Evolutionary conservation across 2,888 invertebrate species (phyloP).

Genomic region (Pristionchus mayeri): DNA sequence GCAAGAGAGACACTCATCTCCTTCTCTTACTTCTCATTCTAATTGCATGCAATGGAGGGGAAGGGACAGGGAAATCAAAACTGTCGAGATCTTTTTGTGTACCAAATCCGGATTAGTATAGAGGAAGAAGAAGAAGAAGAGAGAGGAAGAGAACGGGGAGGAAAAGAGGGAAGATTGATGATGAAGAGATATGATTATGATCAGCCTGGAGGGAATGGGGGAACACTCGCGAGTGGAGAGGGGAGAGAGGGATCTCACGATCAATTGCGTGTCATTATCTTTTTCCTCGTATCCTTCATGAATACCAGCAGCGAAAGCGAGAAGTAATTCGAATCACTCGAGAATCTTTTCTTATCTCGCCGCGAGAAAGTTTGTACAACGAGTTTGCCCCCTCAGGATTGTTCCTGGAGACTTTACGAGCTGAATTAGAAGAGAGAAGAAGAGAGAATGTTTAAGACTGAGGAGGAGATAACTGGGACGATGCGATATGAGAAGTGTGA

Average conservation of each 20-base stretch:
- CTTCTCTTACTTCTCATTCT: not conserved
- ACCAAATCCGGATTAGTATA: conserved; percentile 24
- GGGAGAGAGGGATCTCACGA: not conserved
- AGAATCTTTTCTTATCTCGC: not conserved
- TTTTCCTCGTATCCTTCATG: conserved; percentile 14
- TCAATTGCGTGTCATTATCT: conserved; percentile 16
- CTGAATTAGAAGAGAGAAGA: not conserved
- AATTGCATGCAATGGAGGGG: not conserved
- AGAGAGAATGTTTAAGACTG: too few relatives aligned
- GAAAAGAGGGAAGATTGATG: conserved; percentile 23
- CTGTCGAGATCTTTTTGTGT: conserved; percentile 19
- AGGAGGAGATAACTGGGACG: conserved; percentile 30
- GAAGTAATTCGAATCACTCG: not conserved
- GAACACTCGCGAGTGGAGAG: too few relatives aligned
- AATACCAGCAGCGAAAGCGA: conserved; percentile 18
- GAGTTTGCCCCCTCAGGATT: conserved; percentile 23
- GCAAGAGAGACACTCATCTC: not conserved
- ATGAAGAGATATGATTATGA: conserved; percentile 32
- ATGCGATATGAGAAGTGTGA: not conserved
- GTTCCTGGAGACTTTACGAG: not conserved
- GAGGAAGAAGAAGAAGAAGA: not conserved
- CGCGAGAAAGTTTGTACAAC: conserved; percentile 18
- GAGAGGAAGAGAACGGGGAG: not conserved
- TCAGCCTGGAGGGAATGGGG: too few relatives aligned
- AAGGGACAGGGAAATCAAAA: not conserved